Percentiles rank a stretch among this genome's conserved stretches.
These are phyloP conservation scores for Callopanchax toddi DNA, from an alignment of 2,113 vertebrate genomes.

Conservation along the genomic window DNA sequence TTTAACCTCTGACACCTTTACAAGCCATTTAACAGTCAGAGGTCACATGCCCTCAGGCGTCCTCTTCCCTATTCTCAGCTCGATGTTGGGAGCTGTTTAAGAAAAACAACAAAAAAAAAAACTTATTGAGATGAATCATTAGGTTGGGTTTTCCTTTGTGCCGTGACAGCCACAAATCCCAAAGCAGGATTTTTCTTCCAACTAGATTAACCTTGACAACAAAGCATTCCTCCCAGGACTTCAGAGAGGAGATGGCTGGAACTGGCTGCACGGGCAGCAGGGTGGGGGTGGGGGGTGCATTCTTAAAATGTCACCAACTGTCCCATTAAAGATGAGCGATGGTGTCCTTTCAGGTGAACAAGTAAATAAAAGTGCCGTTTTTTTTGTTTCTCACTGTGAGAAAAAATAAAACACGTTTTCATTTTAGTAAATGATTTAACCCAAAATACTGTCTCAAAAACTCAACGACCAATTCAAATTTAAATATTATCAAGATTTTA, in stretches of 20 bases:
- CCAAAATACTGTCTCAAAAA: too few relatives aligned
- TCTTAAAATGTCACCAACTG: constrained; percentile 59
- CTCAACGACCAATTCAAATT: too few relatives aligned
- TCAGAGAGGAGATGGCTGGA: constrained; percentile 48
- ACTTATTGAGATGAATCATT: constrained; percentile 66
- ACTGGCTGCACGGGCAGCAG: constrained; percentile 35
- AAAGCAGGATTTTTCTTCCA: constrained; percentile 26
- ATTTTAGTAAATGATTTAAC: too few relatives aligned
- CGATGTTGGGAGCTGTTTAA: constrained; percentile 33
- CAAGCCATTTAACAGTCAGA: constrained; percentile 77
- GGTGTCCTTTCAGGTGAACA: constrained; percentile 38
- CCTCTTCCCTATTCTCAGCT: constrained; percentile 31
- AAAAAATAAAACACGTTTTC: too few relatives aligned
- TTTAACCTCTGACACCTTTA: constrained; percentile 82
- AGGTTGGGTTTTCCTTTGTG: constrained; percentile 60
- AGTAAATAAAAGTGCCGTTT: constrained; percentile 11
- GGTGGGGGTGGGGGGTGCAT: background rate
- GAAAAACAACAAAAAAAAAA: constrained; percentile 17
- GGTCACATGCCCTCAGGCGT: constrained; percentile 68
- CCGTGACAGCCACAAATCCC: constrained; percentile 60
- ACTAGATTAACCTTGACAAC: constrained; percentile 67
- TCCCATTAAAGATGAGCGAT: constrained; percentile 62
- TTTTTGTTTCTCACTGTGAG: too few relatives aligned
- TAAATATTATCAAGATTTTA: too few relatives aligned
- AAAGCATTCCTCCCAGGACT: constrained; percentile 62